Percentiles rank a stretch among this genome's conserved stretches.
phyloP scores from a whole-genome alignment of 2,888 invertebrate genomes.

The Lasioglossum villosulum region DNA sequence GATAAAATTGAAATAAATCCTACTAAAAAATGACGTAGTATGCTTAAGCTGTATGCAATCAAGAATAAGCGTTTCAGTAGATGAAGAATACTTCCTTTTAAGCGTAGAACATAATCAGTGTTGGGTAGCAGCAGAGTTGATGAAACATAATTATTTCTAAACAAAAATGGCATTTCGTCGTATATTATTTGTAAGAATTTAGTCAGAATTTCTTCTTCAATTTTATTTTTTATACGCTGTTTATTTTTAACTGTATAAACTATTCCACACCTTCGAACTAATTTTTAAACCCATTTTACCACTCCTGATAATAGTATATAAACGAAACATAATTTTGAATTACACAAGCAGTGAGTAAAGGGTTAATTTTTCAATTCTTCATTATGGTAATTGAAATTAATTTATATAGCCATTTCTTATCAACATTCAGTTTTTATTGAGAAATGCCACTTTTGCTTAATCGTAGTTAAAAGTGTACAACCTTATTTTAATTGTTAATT shows the following conservation, averaged over 20 bases:
- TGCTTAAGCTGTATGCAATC: conserved; percentile 66
- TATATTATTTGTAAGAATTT: not conserved
- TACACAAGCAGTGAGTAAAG: not conserved
- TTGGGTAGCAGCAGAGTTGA: conserved; percentile 54
- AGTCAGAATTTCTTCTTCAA: not conserved
- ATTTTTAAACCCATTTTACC: not conserved
- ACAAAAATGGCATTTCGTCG: conserved; percentile 11
- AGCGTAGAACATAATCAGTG: conserved; percentile 57
- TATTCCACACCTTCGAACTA: not conserved
- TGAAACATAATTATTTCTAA: not conserved
- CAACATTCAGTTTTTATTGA: not conserved
- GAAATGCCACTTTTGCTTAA: conserved; percentile 21
- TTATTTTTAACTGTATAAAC: not conserved
- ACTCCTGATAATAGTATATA: not conserved
- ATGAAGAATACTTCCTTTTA: conserved; percentile 47
- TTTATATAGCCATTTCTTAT: not conserved
- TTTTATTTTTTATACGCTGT: not conserved
- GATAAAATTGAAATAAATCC: conserved; percentile 32
- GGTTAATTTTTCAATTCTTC: not conserved
- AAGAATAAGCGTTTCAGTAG: conserved; percentile 64
- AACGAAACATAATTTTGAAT: not conserved
- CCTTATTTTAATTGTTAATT: not conserved
- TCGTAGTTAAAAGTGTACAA: not conserved
- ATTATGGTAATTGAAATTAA: not conserved
- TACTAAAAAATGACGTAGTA: conserved; percentile 42